A percentile compares a stretch with the other conserved stretches of the same genome.
phyloP scores from a whole-genome alignment of 2,888 invertebrate genomes.

The Rhogogaster chlorosoma region DNA sequence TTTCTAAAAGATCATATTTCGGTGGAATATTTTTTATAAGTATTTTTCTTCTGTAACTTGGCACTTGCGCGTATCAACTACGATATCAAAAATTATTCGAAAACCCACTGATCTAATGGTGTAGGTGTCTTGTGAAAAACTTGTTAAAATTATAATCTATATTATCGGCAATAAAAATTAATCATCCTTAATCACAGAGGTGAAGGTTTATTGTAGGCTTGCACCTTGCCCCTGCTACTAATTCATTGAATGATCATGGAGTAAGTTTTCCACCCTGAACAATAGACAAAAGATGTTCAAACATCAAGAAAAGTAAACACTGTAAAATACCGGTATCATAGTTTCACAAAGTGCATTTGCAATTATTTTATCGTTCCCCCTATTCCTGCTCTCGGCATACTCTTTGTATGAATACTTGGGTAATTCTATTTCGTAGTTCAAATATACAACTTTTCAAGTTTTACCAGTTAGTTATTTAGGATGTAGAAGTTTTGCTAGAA shows the following conservation, averaged over 20 bases:
- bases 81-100: not conserved
- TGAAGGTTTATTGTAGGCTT: slow-evolving; percentile 75
- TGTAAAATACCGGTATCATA: not conserved
- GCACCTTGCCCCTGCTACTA: slow-evolving; percentile 69
- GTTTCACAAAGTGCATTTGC: not conserved
- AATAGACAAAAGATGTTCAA: not conserved
- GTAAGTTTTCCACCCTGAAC: slow-evolving; percentile 24
- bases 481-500: not conserved
- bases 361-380: not conserved
- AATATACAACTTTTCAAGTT: not conserved
- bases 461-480: not conserved
- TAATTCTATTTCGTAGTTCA: not conserved
- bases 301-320: not conserved
- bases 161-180: slow-evolving; percentile 73
- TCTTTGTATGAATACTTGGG: not conserved
- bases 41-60: not conserved
- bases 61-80: not conserved
- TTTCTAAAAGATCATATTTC: not conserved
- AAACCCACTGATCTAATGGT: not conserved
- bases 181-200: slow-evolving; percentile 70
- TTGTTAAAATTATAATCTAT: slow-evolving; percentile 72
- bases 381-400: not conserved
- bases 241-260: slow-evolving; percentile 56
- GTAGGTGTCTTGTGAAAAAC: slow-evolving; percentile 53
- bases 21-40: not conserved